Evolutionary conservation across 2,797 vertebrate species (phyloP).

Genomic region (Pseudocheirus occidentalis): DNA sequence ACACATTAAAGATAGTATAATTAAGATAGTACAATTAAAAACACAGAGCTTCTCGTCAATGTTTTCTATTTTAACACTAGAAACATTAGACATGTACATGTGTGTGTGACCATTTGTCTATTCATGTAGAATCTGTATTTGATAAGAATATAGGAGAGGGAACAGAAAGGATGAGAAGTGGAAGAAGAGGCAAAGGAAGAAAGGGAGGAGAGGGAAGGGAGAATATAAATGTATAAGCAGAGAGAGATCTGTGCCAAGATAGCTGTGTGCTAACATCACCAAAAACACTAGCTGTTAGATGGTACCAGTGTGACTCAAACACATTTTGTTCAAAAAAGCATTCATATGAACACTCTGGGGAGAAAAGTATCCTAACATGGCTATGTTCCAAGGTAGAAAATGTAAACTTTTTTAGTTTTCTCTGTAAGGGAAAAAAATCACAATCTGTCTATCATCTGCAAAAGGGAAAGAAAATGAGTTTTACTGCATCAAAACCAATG

Average conservation of each 20-base stretch:
- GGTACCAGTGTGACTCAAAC: not conserved
- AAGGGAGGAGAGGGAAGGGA: not conserved
- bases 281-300: not conserved
- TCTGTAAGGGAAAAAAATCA: not conserved
- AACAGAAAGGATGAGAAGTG: not conserved
- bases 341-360: not conserved
- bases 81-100: not conserved
- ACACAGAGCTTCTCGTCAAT: not conserved
- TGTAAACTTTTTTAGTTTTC: not conserved
- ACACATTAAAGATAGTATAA: not conserved
- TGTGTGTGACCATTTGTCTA: not conserved
- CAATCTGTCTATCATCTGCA: not conserved
- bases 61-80: not conserved
- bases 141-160: not conserved
- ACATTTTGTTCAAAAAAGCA: not conserved
- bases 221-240: not conserved
- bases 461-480: not conserved
- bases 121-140: not conserved
- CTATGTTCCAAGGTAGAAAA: not conserved
- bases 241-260: not conserved
- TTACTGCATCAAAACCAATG: not conserved
- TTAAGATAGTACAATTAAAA: not conserved
- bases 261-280: not conserved
- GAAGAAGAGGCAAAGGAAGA: not conserved
- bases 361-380: not conserved